Evolutionary conservation across 2,888 invertebrate genomes (phyloP).

Genomic region (Trilocha varians): DNA sequence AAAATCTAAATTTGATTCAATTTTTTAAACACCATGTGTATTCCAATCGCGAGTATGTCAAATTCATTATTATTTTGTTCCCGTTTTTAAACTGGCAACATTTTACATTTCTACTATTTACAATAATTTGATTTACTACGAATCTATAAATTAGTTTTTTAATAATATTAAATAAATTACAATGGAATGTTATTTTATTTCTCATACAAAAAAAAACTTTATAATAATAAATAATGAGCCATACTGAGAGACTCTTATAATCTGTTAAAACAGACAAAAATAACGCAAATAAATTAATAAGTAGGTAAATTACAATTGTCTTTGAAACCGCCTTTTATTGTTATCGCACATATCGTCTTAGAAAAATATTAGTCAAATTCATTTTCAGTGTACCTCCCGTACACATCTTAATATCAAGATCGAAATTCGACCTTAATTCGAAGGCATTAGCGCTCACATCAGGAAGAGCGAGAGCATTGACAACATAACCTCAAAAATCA

Average conservation of each 20-base stretch:
- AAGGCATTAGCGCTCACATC: neutral
- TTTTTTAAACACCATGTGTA: neutral
- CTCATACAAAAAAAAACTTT: neutral
- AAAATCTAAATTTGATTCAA: no score
- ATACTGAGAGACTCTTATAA: no score
- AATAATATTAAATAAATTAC: neutral
- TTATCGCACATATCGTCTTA: neutral
- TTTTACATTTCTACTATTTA: neutral
- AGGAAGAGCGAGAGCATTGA: no score
- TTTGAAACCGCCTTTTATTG: neutral
- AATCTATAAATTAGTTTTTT: neutral
- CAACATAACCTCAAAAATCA: constrained; percentile 9
- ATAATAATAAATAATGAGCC: neutral
- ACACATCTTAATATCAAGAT: constrained; percentile 6
- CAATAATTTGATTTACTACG: neutral
- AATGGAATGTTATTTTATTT: neutral
- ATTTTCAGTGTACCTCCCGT: constrained; percentile 5
- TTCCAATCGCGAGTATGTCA: neutral
- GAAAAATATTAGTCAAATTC: constrained; percentile 9
- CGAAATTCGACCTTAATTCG: neutral
- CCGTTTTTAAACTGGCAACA: neutral
- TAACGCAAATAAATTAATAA: no score
- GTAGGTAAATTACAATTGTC: constrained; percentile 7
- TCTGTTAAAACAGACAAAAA: no score
- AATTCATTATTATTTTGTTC: neutral